A percentile compares a stretch with the other conserved stretches of the same genome.
Evolutionary conservation across 2,888 invertebrate genomes (phyloP).

Genomic region (Luperina nickerlii): DNA sequence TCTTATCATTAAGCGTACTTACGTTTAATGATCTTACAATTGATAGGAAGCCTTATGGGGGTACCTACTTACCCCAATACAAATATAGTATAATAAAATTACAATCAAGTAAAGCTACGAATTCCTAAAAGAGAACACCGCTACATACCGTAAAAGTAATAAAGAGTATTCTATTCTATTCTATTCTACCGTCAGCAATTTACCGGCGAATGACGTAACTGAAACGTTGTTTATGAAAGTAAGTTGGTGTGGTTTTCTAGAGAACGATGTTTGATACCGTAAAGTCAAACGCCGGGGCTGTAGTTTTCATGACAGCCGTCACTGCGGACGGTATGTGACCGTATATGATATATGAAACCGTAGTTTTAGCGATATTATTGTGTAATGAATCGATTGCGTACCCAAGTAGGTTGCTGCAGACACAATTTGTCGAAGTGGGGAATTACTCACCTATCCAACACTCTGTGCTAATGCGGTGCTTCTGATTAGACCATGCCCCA

Average conservation of each 20-base stretch:
- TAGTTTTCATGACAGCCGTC: neutral
- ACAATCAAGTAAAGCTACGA: neutral
- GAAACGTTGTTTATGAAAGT: neutral
- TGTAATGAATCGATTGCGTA: too few relatives aligned
- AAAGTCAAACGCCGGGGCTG: neutral
- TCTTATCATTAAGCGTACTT: constrained; percentile 16
- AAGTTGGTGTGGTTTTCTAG: neutral
- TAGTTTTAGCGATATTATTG: neutral
- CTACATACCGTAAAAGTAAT: too few relatives aligned
- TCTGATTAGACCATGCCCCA: neutral
- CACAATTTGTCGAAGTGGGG: neutral
- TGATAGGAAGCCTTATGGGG: too few relatives aligned
- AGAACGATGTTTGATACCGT: neutral
- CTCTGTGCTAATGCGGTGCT: neutral
- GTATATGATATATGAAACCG: neutral
- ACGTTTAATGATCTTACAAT: too few relatives aligned
- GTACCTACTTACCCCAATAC: too few relatives aligned
- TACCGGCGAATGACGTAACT: neutral
- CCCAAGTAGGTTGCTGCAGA: neutral
- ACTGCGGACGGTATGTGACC: neutral
- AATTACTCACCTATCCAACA: neutral
- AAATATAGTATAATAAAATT: neutral
- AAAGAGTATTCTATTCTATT: too few relatives aligned
- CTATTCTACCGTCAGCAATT: neutral
- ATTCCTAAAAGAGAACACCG: neutral